These are phyloP conservation scores for Xenops minutus DNA, from an alignment of 2,797 vertebrate genomes.

Conservation along the genomic window DNA sequence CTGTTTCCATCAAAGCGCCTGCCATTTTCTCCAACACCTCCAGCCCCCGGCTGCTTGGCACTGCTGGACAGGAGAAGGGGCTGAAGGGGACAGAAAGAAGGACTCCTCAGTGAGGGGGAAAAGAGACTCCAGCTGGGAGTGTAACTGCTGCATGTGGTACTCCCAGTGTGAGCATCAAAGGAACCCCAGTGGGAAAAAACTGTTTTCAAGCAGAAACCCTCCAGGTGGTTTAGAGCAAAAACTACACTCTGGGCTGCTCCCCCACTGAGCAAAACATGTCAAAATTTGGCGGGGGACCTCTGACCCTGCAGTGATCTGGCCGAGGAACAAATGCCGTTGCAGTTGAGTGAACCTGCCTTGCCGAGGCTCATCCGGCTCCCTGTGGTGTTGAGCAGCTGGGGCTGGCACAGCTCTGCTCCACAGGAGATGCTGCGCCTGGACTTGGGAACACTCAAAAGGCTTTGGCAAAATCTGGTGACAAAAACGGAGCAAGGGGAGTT, in stretches of 20 bases:
- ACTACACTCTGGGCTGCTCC: not conserved
- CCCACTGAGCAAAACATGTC: not conserved
- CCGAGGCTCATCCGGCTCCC: fast-evolving
- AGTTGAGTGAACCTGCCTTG: not conserved
- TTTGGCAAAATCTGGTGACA: not conserved
- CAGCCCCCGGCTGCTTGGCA: not conserved
- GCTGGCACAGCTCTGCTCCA: not conserved
- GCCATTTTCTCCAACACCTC: fast-evolving
- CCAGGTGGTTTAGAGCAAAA: not conserved
- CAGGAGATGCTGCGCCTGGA: not conserved
- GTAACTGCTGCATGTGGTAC: not conserved
- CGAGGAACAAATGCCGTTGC: not conserved
- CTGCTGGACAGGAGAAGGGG: not conserved
- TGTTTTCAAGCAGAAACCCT: not conserved
- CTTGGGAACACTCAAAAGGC: fast-evolving
- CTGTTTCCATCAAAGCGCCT: not conserved
- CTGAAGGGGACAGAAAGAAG: not conserved
- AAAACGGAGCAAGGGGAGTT: not conserved
- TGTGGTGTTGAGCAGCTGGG: fast-evolving
- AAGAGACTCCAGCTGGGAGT: not conserved
- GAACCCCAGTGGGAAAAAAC: not conserved
- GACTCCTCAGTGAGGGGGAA: not conserved
- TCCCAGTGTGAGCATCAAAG: not conserved
- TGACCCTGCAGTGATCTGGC: not conserved
- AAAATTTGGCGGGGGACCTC: not conserved